Percentiles rank a stretch among this genome's conserved stretches.
phyloP scores from a whole-genome alignment of 2,113 vertebrate genomes.

The Dromiciops gliroides region DNA sequence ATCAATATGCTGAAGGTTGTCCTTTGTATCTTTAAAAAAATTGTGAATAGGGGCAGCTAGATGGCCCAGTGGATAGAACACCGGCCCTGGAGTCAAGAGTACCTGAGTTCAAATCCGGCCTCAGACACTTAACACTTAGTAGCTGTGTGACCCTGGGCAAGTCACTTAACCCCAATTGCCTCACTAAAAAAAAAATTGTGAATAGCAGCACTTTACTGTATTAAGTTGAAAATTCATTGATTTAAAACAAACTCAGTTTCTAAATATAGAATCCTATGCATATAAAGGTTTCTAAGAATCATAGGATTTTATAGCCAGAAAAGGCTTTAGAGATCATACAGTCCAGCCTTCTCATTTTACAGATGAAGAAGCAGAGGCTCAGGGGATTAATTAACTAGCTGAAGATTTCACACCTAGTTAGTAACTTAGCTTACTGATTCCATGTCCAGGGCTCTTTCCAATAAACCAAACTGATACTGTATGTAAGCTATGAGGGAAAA shows the following conservation, averaged over 20 bases:
- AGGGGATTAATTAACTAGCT: background rate
- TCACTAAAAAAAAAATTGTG: no score
- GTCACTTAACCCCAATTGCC: no score
- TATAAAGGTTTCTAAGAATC: background rate
- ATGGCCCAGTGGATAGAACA: no score
- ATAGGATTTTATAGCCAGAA: background rate
- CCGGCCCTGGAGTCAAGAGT: no score
- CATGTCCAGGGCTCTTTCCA: background rate
- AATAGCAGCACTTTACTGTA: background rate
- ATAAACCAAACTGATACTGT: background rate
- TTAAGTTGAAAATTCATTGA: background rate
- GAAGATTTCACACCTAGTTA: background rate
- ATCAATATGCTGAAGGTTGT: background rate
- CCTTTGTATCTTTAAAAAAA: background rate
- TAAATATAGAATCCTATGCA: background rate
- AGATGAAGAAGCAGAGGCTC: background rate
- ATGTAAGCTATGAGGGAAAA: background rate
- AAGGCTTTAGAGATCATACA: background rate
- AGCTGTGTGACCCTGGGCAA: no score
- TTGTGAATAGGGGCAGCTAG: no score
- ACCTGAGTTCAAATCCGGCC: no score
- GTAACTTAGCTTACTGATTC: background rate
- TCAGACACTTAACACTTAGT: no score
- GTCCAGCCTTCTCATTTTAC: background rate
- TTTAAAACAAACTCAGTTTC: background rate